These are phyloP conservation scores for Gonocerus acuteangulatus DNA, from an alignment of 2,888 invertebrate species.

Conservation along the genomic window DNA sequence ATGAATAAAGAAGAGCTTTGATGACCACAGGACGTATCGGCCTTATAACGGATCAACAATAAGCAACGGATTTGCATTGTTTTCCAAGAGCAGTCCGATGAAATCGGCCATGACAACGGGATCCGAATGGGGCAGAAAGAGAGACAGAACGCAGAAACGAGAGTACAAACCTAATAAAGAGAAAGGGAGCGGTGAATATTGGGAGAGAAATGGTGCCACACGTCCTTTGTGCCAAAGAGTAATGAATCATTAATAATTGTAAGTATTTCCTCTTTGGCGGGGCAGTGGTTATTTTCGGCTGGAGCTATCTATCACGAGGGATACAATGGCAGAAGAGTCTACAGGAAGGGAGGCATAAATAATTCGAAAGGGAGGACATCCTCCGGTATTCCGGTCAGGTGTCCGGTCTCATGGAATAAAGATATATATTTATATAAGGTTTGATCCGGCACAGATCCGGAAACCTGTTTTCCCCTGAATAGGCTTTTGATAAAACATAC, in stretches of 20 bases:
- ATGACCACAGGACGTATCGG: too few species aligned
- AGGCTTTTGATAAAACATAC: too few species aligned
- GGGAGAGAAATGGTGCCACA: constrained; percentile 16
- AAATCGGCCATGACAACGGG: constrained; percentile 19
- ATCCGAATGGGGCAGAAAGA: background rate
- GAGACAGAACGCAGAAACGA: background rate
- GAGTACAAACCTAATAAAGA: background rate
- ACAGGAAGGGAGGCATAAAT: constrained; percentile 4
- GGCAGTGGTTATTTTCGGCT: constrained; percentile 10
- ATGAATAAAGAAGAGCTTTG: too few species aligned
- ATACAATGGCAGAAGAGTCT: constrained; percentile 4
- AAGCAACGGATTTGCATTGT: background rate
- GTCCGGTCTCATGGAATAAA: too few species aligned
- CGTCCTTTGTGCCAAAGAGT: background rate
- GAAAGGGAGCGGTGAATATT: background rate
- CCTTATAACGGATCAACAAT: background rate
- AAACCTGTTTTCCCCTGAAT: too few species aligned
- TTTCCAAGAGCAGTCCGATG: background rate
- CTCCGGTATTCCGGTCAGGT: background rate
- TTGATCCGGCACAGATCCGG: too few species aligned
- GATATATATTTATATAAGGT: too few species aligned
- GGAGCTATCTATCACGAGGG: constrained; percentile 13
- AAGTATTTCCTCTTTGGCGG: background rate
- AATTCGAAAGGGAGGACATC: background rate
- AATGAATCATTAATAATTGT: constrained; percentile 10